A percentile compares a stretch with the other conserved stretches of the same genome.
These are phyloP conservation scores for Threskiornis aethiopicus DNA, from an alignment of 2,797 vertebrate species.

Conservation along the genomic window DNA sequence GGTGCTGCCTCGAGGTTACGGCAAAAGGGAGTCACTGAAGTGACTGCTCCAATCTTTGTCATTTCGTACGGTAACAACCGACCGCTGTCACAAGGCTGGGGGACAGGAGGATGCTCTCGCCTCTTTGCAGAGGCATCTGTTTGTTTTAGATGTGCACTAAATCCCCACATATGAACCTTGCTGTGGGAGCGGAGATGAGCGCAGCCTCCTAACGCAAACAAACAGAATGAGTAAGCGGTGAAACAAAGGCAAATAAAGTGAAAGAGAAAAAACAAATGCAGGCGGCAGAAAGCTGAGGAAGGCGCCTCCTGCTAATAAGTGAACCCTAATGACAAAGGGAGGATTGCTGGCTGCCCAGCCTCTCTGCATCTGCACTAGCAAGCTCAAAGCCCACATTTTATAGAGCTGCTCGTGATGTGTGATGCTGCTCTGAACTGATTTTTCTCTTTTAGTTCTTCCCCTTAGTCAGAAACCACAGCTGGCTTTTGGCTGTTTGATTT, in stretches of 20 bases:
- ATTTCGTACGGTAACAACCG: accelerated
- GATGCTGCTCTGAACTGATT: neutral
- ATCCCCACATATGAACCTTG: neutral
- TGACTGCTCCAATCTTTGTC: neutral
- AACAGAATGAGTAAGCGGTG: neutral
- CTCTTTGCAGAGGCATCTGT: neutral
- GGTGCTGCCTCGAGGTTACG: neutral
- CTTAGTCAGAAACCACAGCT: neutral
- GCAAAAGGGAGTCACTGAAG: neutral
- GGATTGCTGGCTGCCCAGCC: neutral
- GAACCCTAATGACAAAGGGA: neutral
- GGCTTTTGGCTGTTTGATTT: neutral
- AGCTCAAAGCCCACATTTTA: neutral
- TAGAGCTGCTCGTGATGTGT: neutral
- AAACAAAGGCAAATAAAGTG: neutral
- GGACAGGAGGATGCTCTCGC: neutral
- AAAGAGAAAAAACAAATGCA: neutral
- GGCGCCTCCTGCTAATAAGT: neutral
- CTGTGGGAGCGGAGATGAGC: neutral
- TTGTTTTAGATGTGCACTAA: neutral
- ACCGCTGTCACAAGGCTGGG: neutral
- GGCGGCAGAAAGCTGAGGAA: neutral
- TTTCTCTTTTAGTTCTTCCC: neutral
- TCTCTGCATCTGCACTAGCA: neutral
- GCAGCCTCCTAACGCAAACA: neutral